Base-by-base conservation (phyloP, 2,113 vertebrate genomes). In the Cyanoliseus patagonus region DNA sequence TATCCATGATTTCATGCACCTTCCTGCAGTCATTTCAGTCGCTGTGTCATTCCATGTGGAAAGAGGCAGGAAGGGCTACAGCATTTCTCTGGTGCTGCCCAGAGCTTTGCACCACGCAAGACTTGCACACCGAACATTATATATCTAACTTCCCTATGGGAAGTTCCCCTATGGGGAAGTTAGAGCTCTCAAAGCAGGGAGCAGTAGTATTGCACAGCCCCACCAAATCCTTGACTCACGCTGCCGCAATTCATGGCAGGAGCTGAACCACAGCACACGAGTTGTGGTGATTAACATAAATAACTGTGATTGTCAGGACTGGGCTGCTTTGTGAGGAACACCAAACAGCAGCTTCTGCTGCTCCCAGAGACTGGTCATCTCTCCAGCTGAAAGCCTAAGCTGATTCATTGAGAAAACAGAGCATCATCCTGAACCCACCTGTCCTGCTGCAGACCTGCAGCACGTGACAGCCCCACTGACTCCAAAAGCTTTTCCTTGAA, bases 71-170 rank as follows among this genome's bases (percentile, higher is more conserved):
- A 81, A 51, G 49, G 33, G 55, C 64, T 52, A 6, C 51, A 27
- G 74, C 55, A 14, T 46, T 74, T 11, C 41, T 17, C 35, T 3
- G 5, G 8, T 3, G 1, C 7, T 75, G 18, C 49, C 67, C 25
- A 23, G 16, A 68, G 51, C 78, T 63, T 74, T 13, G 51, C 18
- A 11, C 49, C 17, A 3, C 44, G 5, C 4, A 7, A 5, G 25
- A 33, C 23, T 3, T 1, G 3, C 6, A 16, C 30, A 59, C 27
- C 22, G 4, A 67, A 13, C 47, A 2, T 1, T 5, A 5, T 0
- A 3, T 42, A 67, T 33, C 30, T 55, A 33, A 55, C 18, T 55
- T 55, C 53, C 13, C 62, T 22, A 0, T 2, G 19, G 27, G 44
- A 49, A 49, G 23, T 13, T 49, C 47, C 53, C 13, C 67, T 22